phyloP scores from a whole-genome alignment of 2,888 invertebrate genomes.

The Drosophila kanekoi region DNA sequence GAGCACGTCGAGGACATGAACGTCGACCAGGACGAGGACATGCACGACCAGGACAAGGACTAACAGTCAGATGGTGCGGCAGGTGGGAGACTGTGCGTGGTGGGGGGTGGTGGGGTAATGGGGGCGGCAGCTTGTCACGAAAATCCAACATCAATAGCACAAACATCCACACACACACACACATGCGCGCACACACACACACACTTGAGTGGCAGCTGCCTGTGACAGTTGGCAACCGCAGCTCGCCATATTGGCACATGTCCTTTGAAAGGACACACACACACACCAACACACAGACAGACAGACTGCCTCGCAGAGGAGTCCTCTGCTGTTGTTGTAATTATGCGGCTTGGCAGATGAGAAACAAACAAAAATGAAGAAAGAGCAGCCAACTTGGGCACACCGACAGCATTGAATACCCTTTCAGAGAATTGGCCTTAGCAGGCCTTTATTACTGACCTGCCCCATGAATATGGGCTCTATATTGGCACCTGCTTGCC shows the following conservation, averaged over 20 bases:
- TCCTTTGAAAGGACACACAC: slow-evolving; percentile 61
- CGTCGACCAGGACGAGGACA: slow-evolving; percentile 12
- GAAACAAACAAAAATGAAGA: slow-evolving; percentile 11
- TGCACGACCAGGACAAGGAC: background rate
- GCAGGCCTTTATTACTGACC: too few species aligned
- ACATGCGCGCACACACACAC: background rate
- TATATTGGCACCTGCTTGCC: too few species aligned
- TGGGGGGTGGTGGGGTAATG: background rate
- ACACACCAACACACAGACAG: slow-evolving; percentile 5
- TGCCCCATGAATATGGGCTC: too few species aligned
- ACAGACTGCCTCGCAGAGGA: slow-evolving; percentile 8
- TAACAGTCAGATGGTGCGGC: background rate
- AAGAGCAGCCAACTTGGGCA: background rate
- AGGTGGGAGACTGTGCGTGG: background rate
- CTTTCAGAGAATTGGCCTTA: too few species aligned
- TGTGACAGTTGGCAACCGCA: slow-evolving; percentile 64
- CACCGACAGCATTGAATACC: background rate
- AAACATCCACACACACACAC: slow-evolving; percentile 27
- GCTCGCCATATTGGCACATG: slow-evolving; percentile 78
- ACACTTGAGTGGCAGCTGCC: slow-evolving; percentile 33
- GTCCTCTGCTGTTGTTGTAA: slow-evolving; percentile 64
- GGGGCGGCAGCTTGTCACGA: slow-evolving; percentile 24
- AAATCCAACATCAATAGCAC: slow-evolving; percentile 59
- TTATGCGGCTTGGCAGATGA: slow-evolving; percentile 68
- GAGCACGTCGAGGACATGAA: slow-evolving; percentile 58